Percentiles rank a stretch among this genome's conserved stretches.
phyloP scores from a whole-genome alignment of 2,888 invertebrate genomes.

The Pterostichus madidus region DNA sequence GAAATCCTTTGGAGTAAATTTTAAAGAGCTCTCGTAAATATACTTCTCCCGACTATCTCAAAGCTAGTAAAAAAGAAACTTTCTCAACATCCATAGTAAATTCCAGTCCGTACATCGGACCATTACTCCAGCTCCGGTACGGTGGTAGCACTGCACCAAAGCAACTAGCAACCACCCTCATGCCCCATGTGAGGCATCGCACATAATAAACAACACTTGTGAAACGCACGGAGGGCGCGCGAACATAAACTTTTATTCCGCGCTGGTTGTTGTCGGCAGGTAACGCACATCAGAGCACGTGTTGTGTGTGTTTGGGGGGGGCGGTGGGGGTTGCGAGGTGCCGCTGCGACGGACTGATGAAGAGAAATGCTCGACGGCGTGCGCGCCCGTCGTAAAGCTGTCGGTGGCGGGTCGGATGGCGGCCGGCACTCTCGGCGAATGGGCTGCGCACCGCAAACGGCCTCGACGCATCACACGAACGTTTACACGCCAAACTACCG shows the following conservation, averaged over 20 bases:
- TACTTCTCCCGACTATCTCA: not conserved
- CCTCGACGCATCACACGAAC: conserved; percentile 58
- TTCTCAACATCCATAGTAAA: conserved; percentile 24
- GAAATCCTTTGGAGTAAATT: no score
- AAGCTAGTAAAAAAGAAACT: conserved; percentile 16
- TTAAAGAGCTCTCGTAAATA: not conserved
- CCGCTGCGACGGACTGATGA: conserved; percentile 71
- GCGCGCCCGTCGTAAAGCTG: conserved; percentile 74
- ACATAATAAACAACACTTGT: conserved; percentile 52
- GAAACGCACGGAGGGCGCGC: conserved; percentile 17
- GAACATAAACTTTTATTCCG: conserved; percentile 49
- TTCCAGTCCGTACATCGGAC: conserved; percentile 25
- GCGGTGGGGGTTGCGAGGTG: not conserved
- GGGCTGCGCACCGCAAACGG: conserved; percentile 35
- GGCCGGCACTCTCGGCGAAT: conserved; percentile 67
- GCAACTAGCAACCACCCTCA: no score
- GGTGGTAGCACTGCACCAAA: not conserved
- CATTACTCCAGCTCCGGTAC: not conserved
- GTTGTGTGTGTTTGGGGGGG: not conserved
- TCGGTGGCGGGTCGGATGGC: conserved; percentile 72
- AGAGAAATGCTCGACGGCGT: conserved; percentile 74
- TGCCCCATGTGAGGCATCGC: conserved; percentile 38
- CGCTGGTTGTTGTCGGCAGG: conserved; percentile 21
- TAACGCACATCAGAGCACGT: conserved; percentile 44
- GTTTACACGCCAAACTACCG: conserved; percentile 14